Conservation (phyloP, 2,797 vertebrate species). For the Falco peregrinus region DNA sequence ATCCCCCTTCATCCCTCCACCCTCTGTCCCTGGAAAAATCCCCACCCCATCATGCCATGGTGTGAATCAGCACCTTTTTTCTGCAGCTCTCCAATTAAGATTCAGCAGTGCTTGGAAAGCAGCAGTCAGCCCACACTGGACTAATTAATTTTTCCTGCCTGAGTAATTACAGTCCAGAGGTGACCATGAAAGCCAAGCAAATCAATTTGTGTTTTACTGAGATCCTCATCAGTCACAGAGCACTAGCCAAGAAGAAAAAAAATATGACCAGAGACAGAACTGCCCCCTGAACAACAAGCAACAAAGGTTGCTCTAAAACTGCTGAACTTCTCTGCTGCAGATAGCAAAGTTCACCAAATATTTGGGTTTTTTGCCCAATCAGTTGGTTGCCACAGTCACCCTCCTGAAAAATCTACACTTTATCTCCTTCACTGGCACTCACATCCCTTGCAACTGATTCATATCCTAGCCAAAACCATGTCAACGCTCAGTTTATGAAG, state of each 20-base stretch:
- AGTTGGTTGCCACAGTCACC: neutral
- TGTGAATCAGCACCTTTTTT: conserved; percentile 60
- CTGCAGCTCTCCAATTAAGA: conserved; percentile 51
- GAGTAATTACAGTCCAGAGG: conserved; percentile 73
- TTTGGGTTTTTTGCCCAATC: neutral
- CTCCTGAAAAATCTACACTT: neutral
- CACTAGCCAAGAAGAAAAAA: conserved; percentile 52
- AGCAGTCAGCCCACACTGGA: conserved; percentile 49
- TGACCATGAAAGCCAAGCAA: conserved; percentile 68
- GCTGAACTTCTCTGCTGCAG: neutral
- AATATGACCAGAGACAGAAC: neutral
- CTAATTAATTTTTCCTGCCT: conserved; percentile 73
- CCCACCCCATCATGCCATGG: neutral
- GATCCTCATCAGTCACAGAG: conserved; percentile 68
- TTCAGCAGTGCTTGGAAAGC: conserved; percentile 26
- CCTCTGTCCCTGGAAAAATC: conserved; percentile 4
- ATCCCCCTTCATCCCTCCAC: neutral
- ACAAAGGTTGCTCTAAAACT: neutral
- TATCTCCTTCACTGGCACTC: neutral
- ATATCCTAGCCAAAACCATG: neutral
- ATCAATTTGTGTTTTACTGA: conserved; percentile 72
- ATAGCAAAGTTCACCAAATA: neutral
- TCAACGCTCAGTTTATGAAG: neutral
- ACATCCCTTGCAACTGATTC: neutral
- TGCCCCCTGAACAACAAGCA: neutral